Percentiles rank a stretch among this genome's conserved stretches.
phyloP scores from a whole-genome alignment of 2,888 invertebrate species.

The Candidula unifasciata region DNA sequence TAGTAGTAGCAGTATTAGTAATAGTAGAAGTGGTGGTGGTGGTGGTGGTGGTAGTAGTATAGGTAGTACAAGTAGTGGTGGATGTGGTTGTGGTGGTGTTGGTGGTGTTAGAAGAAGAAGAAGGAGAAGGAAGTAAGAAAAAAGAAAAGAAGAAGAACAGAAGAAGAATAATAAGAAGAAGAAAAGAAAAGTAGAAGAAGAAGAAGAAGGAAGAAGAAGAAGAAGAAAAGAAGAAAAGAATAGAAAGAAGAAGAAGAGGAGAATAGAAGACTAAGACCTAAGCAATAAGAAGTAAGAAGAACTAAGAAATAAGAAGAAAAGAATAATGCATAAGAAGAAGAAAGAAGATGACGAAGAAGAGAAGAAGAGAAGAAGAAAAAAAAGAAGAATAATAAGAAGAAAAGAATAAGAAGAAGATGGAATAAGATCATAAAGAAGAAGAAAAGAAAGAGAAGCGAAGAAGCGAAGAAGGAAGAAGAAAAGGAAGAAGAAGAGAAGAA shows the following conservation, averaged over 20 bases:
- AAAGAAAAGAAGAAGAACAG: neutral
- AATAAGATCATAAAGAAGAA: neutral
- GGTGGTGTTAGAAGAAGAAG: too few species aligned
- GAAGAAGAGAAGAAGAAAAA: too few species aligned
- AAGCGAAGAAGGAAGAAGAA: too few species aligned
- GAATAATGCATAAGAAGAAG: neutral
- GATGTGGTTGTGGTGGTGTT: too few species aligned
- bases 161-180: neutral
- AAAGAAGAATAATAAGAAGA: too few species aligned
- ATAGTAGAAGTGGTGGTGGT: neutral
- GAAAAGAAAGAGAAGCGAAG: neutral
- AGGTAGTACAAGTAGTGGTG: too few species aligned
- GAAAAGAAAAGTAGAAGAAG: neutral
- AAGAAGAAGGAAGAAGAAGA: neutral
- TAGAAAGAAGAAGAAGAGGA: neutral
- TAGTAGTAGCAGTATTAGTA: neutral
- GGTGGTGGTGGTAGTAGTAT: too few species aligned
- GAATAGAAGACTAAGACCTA: neutral
- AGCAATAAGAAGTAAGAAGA: neutral
- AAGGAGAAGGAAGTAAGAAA: neutral
- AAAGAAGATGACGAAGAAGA: too few species aligned
- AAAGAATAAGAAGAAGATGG: too few species aligned
- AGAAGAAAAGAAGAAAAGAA: neutral
- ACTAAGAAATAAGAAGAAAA: neutral
- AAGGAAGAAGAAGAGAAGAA: neutral